These are phyloP conservation scores for Leptoteleia sp. DNA, from an alignment of 1,140 invertebrate species.

Conservation along the genomic window DNA sequence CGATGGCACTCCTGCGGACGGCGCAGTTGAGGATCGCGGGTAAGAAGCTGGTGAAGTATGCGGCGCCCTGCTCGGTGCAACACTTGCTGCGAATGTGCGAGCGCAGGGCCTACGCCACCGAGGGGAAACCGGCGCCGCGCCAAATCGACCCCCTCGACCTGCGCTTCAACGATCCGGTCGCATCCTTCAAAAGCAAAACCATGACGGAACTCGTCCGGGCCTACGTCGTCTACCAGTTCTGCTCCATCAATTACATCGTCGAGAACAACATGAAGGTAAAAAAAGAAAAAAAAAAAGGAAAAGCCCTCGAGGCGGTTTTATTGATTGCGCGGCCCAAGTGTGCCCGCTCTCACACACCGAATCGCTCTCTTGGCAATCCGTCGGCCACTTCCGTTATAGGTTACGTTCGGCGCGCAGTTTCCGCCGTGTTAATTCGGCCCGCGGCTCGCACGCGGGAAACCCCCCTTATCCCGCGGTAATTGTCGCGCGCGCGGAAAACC, in stretches of 20 bases:
- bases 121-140: slow-evolving; percentile 67
- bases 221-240: slow-evolving; percentile 96
- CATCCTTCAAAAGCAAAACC: slow-evolving; percentile 96
- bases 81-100: slow-evolving; percentile 69
- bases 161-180: slow-evolving; percentile 90
- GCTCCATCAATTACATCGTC: slow-evolving; percentile 93
- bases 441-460: too few relatives aligned
- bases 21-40: slow-evolving; percentile 47
- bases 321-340: slow-evolving; percentile 8
- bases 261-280: slow-evolving; percentile 96
- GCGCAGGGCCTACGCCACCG: slow-evolving; percentile 59
- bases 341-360: neutral
- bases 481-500: too few relatives aligned
- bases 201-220: slow-evolving; percentile 95
- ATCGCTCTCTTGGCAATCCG: too few relatives aligned
- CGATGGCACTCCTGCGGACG: slow-evolving; percentile 58
- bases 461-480: too few relatives aligned
- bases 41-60: slow-evolving; percentile 40
- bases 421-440: too few relatives aligned
- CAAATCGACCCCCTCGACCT: slow-evolving; percentile 92
- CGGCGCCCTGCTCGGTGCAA: slow-evolving; percentile 65
- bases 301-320: slow-evolving; percentile 8
- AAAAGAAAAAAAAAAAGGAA: too few relatives aligned
- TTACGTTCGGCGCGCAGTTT: too few relatives aligned
- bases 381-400: too few relatives aligned